Base-by-base conservation (phyloP, 2,888 invertebrate genomes). In the Neuroscelio doddi region DNA sequence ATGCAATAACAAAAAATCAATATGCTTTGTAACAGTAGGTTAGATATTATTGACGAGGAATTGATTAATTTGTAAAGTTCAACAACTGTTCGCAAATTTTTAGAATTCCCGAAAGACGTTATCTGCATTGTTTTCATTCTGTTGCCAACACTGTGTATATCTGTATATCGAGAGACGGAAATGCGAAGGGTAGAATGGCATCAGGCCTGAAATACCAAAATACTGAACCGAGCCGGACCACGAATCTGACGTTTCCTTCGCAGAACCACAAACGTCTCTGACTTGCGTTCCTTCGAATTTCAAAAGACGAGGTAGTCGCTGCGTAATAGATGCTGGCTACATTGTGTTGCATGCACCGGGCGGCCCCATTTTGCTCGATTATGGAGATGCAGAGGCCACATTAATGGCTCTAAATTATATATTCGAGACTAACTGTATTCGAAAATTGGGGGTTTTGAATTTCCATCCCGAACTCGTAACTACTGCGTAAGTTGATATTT, bases 71-170 rank as follows among this genome's bases (percentile, higher is more conserved):
- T n/a, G n/a, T n/a, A n/a, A n/a, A n/a, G n/a, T n/a, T n/a, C n/a
- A n/a, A n/a, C n/a, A n/a, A n/a, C n/a, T n/a, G n/a, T n/a, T n/a
- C n/a, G n/a, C n/a, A n/a, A n/a, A n/a, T n/a, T n/a, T n/a, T n/a
- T n/a, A n/a, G n/a, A n/a, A n/a, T n/a, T n/a, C n/a, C n/a, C n/a
- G n/a, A n/a, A n/a, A n/a, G n/a, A n/a, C n/a, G n/a, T n/a, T n/a
- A n/a, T n/a, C n/a, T n/a, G 52, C 52, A 52, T 64, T 52, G 61
- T 62, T 62, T 44, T 45, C 55, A 50, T 62, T 55, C 63, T 46
- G 34, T 17, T 3, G 21, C n/a, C n/a, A n/a, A n/a, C n/a, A n/a
- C n/a, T n/a, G n/a, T n/a, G n/a, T n/a, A n/a, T n/a, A n/a, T n/a
- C n/a, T n/a, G n/a, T n/a, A n/a, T n/a, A n/a, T n/a, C n/a, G n/a